A percentile compares a stretch with the other conserved stretches of the same genome.
Evolutionary conservation across 2,797 vertebrate genomes (phyloP).

Genomic region (Momotus momota): DNA sequence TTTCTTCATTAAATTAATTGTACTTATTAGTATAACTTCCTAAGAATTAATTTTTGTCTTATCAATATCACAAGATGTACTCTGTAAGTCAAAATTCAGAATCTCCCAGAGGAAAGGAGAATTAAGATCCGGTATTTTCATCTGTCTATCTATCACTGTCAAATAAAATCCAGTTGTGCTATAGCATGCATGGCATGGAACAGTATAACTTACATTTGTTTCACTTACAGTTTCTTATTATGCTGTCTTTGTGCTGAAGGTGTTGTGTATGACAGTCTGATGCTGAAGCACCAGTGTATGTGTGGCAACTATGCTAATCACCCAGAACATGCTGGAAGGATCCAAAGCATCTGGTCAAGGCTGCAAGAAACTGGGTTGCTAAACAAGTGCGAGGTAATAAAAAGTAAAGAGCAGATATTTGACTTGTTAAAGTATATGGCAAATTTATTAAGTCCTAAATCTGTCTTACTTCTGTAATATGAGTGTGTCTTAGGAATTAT

Average conservation of each 20-base stretch:
- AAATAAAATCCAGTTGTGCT: constrained; percentile 19
- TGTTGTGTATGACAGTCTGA: constrained; percentile 82
- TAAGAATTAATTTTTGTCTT: background rate
- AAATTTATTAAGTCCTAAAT: background rate
- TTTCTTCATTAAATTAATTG: background rate
- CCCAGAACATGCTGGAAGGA: constrained; percentile 82
- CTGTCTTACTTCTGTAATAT: background rate
- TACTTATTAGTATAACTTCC: background rate
- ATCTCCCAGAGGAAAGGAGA: background rate
- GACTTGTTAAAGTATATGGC: background rate
- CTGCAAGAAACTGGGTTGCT: constrained; percentile 84
- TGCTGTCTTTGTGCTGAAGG: constrained; percentile 73
- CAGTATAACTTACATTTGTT: background rate
- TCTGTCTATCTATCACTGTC: background rate
- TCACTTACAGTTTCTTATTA: background rate
- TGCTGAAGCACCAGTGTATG: constrained; percentile 85
- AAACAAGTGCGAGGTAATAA: constrained; percentile 83
- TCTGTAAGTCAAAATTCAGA: background rate
- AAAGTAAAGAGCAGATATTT: background rate
- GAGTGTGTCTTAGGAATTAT: background rate
- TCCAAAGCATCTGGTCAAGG: constrained; percentile 87
- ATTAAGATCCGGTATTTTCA: background rate
- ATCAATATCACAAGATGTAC: background rate
- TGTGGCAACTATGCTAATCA: constrained; percentile 81
- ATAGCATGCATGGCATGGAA: background rate